Percentiles rank a stretch among this genome's conserved stretches.
Conservation (phyloP, 2,113 vertebrate genomes). For the Excalfactoria chinensis region DNA sequence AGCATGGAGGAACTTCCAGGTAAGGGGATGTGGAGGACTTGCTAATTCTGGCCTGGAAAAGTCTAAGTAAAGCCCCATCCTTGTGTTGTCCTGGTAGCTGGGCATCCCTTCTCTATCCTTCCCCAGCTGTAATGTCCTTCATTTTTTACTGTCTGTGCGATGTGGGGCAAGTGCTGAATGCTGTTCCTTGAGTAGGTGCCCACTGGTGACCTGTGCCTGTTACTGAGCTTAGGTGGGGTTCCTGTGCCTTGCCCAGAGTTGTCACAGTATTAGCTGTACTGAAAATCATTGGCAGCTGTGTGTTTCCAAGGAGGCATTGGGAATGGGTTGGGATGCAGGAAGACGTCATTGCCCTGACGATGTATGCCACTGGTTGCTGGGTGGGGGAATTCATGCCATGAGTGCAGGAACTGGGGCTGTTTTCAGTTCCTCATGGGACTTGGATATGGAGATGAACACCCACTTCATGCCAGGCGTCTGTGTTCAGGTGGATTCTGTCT, state of each 20-base stretch:
- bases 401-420: background rate
- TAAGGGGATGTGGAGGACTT: conserved; percentile 27
- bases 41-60: background rate
- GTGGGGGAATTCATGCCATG: background rate
- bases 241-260: background rate
- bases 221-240: background rate
- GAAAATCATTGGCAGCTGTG: background rate
- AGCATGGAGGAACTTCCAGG: conserved; percentile 96
- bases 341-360: background rate
- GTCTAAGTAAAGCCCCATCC: background rate
- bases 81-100: background rate
- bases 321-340: background rate
- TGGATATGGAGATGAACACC: background rate
- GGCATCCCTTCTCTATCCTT: background rate
- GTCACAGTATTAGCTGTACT: background rate
- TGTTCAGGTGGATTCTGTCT: background rate
- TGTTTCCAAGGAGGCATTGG: background rate
- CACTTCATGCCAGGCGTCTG: background rate
- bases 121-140: background rate
- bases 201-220: fast-evolving
- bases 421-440: background rate
- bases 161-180: background rate
- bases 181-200: background rate
- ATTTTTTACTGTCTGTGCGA: background rate
- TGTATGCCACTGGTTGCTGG: background rate